Evolutionary conservation across 2,888 invertebrate species (phyloP), one percentile per base, ranked within the genome.

Genomic region (Pollenia griseotomentosa): DNA sequence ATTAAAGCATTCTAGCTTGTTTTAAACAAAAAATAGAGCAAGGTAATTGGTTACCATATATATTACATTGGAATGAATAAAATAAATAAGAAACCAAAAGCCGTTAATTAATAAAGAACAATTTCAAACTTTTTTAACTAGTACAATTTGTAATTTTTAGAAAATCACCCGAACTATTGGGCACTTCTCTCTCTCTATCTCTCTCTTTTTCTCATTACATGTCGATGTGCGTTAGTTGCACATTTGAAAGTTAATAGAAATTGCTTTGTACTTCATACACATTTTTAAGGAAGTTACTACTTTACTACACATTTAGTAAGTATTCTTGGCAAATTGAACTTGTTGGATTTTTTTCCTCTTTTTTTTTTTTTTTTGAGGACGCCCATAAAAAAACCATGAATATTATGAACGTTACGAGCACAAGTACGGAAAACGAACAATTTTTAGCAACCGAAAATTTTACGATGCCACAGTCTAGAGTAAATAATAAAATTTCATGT

Each of bases 381-480:
- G 53, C 57, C 40, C 74, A 82, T 82, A 82, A 82, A 82, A 82
- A 74, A 57, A 33, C 10, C 59, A 68, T 82, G 59, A 82, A 66
- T 48, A 42, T 19, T 57, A 48, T 48, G 65, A 66, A 74, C 57
- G n/a, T 23, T 12, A 66, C 57, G 6, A 65, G 55, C 55, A 61
- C 42, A 42, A 70, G 8, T 8, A 42, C n/a, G 7, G n/a, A 23
- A 33, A 23, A 59, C 44, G 44, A 46, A 33, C 16, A 65, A 46
- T 6, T 12, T 44, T 14, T 12, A 46, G 46, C 23, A 81, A 73
- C 19, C 5, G 46, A 65, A 82, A 68, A 65, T 78, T 83, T 83
- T 71, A 83, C 61, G 83, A 83, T 65, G 65, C 77, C 65, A 71
- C 77, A 78, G 83, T 83, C 78, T 59, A 83, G 65, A 51, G 71